phyloP scores from a whole-genome alignment of 1,140 invertebrate genomes.

The Adelges cooleyi region DNA sequence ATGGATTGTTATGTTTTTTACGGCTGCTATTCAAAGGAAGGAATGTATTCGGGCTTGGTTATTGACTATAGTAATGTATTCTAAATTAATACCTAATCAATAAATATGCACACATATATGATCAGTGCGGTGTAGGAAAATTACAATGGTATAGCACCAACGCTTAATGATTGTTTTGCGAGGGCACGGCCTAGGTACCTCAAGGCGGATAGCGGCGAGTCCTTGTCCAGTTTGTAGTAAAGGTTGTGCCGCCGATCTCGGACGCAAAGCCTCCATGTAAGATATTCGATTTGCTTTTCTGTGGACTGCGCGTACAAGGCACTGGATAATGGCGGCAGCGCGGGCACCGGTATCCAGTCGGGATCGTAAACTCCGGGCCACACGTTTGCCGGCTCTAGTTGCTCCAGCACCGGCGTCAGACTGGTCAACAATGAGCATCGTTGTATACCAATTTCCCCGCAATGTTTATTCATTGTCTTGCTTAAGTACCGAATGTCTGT shows the following conservation, averaged over 20 bases:
- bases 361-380: constrained; percentile 28
- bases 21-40: no score
- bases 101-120: no score
- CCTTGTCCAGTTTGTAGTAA: constrained; percentile 30
- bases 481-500: constrained; percentile 17
- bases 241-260: constrained; percentile 31
- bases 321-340: constrained; percentile 19
- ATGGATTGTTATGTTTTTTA: no score
- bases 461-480: constrained; percentile 22
- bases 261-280: constrained; percentile 30
- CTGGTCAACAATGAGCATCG: constrained; percentile 27
- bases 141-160: no score
- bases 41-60: no score
- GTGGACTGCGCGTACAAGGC: neutral
- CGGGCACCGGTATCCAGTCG: constrained; percentile 30
- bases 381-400: constrained; percentile 16
- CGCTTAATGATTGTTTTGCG: no score
- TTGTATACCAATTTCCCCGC: constrained; percentile 12
- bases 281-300: constrained; percentile 31
- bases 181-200: neutral
- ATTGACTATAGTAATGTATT: no score
- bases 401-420: constrained; percentile 30
- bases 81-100: no score
- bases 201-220: neutral
- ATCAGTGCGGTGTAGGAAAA: no score